Evolutionary conservation across 2,113 vertebrate genomes (phyloP), one percentile per base, ranked within the genome.

Genomic region (Clupea harengus): DNA sequence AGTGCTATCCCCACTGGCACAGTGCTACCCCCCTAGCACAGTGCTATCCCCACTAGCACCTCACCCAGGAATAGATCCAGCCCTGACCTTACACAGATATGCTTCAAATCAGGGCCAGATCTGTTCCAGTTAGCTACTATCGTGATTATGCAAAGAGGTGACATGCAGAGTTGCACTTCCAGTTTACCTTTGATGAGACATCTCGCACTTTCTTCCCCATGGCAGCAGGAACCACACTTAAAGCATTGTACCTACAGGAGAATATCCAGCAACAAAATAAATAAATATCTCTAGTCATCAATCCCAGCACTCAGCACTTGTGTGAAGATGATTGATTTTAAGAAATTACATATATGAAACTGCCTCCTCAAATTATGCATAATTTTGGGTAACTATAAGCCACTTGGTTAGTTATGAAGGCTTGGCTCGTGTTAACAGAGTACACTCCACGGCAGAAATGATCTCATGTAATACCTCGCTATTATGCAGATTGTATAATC

Each of bases 201-300:
- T 96, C 93, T 45, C 95, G 91, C 60, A 96, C 95, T 90, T 95
- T 94, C 92, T 96, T 97, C 84, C 95, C 96, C 92, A 97, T 46
- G 28, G 95, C 96, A 0, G 95, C 96, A 10, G 95, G 95, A 80
- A 96, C 85, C 10, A 96, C 85, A 83, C 90, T 96, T 39, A 96
- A n/a, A 1, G 94, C 93, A 9, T 91, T 92, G 88, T 96, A 96
- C 82, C 95, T 95, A 85, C 22, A 28, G 49, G n/a, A 18, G 39
- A 39, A 39, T 39, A 39, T 39, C 39, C 39, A 39, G 39, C 39
- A 39, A 39, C 52, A 78, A 60, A 17, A 54, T 9, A 47, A 80
- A 2, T 45, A 78, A 39, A 82, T 47, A 25, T 75, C 18, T 60
- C 45, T 22, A 45, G 11, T 82, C n/a, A 18, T 82, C 22, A 75